These are phyloP conservation scores for Corythaixoides concolor DNA, from an alignment of 2,113 vertebrate genomes.

Conservation along the genomic window DNA sequence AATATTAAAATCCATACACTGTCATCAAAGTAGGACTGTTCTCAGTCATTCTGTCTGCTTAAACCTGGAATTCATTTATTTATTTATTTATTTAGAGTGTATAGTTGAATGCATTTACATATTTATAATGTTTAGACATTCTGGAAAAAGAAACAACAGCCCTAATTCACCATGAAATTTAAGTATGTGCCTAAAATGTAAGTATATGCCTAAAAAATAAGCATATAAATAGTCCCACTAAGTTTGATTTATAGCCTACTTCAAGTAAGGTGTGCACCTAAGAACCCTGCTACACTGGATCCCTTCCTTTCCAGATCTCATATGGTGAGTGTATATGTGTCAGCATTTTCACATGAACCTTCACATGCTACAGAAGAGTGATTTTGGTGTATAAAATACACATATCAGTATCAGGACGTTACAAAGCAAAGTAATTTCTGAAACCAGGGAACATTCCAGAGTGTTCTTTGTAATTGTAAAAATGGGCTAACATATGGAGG, in stretches of 20 bases:
- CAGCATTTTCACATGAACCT: background rate
- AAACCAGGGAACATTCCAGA: background rate
- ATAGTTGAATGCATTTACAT: background rate
- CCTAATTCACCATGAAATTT: background rate
- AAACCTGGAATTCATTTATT: background rate
- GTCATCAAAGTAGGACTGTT: background rate
- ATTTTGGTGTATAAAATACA: background rate
- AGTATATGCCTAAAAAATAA: background rate
- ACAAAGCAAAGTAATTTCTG: background rate
- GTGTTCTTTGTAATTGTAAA: background rate
- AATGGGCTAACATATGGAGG: background rate
- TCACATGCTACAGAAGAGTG: background rate
- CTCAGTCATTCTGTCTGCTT: background rate
- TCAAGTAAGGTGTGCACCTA: background rate
- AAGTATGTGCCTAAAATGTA: background rate
- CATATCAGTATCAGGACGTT: background rate
- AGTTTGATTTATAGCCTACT: background rate
- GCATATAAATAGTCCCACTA: background rate
- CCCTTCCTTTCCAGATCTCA: background rate
- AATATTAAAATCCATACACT: background rate
- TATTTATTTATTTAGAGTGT: background rate
- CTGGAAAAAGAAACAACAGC: background rate
- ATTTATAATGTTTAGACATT: background rate
- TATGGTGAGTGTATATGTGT: accelerated
- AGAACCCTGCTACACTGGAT: background rate